Evolutionary conservation across 2,113 vertebrate species (phyloP).

Genomic region (Columba janthina): DNA sequence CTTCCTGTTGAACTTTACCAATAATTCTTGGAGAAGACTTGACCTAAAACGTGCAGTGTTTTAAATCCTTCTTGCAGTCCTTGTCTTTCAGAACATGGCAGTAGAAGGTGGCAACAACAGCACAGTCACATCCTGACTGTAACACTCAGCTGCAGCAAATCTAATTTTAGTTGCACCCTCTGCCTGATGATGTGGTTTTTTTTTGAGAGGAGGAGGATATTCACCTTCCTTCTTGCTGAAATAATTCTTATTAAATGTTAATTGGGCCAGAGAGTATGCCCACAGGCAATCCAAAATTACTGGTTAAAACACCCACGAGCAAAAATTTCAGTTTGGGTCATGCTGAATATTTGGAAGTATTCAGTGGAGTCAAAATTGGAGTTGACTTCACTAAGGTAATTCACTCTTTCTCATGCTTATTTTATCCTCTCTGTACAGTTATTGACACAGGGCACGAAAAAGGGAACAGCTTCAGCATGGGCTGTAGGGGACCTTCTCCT

Average conservation of each 20-base stretch:
- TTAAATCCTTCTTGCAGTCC: neutral
- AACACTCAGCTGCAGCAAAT: neutral
- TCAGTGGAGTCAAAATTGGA: neutral
- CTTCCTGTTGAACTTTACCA: neutral
- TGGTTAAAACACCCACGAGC: accelerated
- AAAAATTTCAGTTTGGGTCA: neutral
- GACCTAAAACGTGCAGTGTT: neutral
- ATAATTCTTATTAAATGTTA: neutral
- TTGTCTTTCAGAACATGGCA: neutral
- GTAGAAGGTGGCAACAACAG: neutral
- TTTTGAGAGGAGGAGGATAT: neutral
- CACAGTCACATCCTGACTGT: neutral
- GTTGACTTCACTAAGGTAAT: neutral
- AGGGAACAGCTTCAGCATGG: neutral
- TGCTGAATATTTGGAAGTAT: neutral
- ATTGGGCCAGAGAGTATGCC: neutral
- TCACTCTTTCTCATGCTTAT: neutral
- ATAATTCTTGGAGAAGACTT: neutral
- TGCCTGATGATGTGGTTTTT: neutral
- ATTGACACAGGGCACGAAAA: neutral
- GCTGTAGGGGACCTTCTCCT: neutral
- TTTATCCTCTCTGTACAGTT: neutral
- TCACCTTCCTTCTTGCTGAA: neutral
- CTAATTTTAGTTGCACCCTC: neutral
- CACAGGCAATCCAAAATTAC: neutral